Evolutionary conservation across 2,113 vertebrate species (phyloP).

Genomic region (Cacatua alba): DNA sequence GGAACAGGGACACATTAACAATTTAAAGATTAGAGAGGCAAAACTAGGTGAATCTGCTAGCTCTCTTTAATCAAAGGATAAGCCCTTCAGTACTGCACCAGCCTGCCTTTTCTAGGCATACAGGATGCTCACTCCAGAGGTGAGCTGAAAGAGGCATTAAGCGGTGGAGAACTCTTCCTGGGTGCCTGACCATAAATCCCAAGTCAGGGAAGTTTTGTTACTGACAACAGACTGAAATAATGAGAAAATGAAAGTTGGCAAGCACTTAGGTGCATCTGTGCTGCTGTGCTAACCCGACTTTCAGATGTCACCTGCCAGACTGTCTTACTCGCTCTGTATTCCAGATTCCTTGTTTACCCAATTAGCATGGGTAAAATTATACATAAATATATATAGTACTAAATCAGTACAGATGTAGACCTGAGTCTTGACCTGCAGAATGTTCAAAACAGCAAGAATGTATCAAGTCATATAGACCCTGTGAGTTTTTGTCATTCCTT

Average conservation of each 20-base stretch:
- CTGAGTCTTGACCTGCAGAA: background rate
- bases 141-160: background rate
- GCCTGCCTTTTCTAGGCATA: background rate
- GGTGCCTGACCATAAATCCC: background rate
- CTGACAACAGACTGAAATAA: background rate
- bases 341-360: background rate
- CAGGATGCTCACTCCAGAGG: background rate
- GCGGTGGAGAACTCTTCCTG: background rate
- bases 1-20: background rate
- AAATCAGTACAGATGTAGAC: background rate
- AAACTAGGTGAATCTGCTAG: background rate
- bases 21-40: background rate
- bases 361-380: background rate
- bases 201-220: background rate
- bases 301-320: background rate
- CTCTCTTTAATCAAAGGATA: background rate
- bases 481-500: background rate
- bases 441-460: background rate
- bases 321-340: background rate
- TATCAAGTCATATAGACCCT: background rate
- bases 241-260: conserved; percentile 4
- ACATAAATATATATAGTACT: background rate
- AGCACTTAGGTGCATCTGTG: background rate
- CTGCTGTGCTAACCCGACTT: background rate
- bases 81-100: background rate